Percentiles rank a stretch among this genome's conserved stretches.
Evolutionary conservation across 2,113 vertebrate genomes (phyloP).

Genomic region (Entosphenus tridentatus): DNA sequence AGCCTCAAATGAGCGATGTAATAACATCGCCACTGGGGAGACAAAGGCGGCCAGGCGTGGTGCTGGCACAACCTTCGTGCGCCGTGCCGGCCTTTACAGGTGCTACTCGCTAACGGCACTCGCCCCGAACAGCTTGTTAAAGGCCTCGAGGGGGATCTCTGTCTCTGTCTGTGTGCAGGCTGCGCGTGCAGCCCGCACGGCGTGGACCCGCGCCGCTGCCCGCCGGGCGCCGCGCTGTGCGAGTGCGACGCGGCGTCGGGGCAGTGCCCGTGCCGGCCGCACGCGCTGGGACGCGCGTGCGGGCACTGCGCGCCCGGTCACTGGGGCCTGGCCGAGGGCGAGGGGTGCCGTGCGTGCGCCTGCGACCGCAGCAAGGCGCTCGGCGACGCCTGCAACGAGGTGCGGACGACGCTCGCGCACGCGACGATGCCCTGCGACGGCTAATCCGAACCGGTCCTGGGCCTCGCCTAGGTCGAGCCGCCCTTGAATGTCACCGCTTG

Average conservation of each 20-base stretch:
- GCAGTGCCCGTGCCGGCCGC: slow-evolving; percentile 61
- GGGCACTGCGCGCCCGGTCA: slow-evolving; percentile 60
- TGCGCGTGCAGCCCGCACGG: slow-evolving; percentile 67
- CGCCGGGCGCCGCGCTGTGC: slow-evolving; percentile 32
- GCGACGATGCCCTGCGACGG: no score
- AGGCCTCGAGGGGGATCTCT: neutral
- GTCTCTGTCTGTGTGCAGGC: slow-evolving; percentile 23
- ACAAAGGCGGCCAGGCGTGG: no score
- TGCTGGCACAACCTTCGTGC: no score
- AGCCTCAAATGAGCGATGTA: no score
- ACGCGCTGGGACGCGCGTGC: slow-evolving; percentile 52
- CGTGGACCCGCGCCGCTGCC: slow-evolving; percentile 41
- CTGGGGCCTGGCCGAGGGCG: slow-evolving; percentile 62
- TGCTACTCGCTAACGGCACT: no score
- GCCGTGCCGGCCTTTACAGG: no score
- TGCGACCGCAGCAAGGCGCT: slow-evolving; percentile 52
- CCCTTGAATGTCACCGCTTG: neutral
- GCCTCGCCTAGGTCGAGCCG: neutral
- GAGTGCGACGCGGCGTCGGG: slow-evolving; percentile 43
- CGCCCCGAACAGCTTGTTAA: neutral
- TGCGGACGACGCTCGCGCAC: slow-evolving; percentile 12
- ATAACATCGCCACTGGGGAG: no score
- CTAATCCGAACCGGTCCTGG: no score
- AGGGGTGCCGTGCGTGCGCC: slow-evolving; percentile 47
- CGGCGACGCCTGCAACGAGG: slow-evolving; percentile 59